Base-by-base conservation (phyloP, 2,888 invertebrate species). In the Pasiphila rectangulata region DNA sequence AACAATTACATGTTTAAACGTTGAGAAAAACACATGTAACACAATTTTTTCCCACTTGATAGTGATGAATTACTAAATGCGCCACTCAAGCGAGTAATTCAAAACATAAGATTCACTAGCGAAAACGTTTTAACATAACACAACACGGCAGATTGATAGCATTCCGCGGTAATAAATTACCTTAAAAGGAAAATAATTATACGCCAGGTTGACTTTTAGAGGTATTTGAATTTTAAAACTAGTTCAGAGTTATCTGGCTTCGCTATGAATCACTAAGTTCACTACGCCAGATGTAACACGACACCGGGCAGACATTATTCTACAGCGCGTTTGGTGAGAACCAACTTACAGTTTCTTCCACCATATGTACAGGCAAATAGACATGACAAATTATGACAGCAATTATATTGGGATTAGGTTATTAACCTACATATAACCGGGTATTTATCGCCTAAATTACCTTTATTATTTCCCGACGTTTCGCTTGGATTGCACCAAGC, bases 61-160 rank as follows among this genome's bases (percentile, higher is more conserved):
- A 27, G n/a, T 30, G 16, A 37, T 37, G 36, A 41, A 34, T 35
- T 42, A 42, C 20, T 35, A 25, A 13, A 37, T 35, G 29, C 17
- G 25, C 21, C 9, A 38, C 17, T 44, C 24, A 38, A 37, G 20
- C 43, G n/a, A 46, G 38, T 41, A 49, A 17, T 38, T 27, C 13
- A 21, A 39, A 29, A 16, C 13, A 13, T 24, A 23, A 46, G 44
- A 46, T 42, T 50, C 46, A 50, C 34, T 32, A 10, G 40, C 50
- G 37, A 38, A 52, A 50, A 36, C 42, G 34, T 51, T 51, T 58
- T 54, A 42, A 51, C 54, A 52, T 56, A 54, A 45, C 47, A 49
- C 46, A 41, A 16, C 52, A 50, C 43, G 46, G 29, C 15, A 46
- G 52, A 59, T 59, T 51, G 51, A 54, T 54, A 46, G 44, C 49